Evolutionary conservation across 2,797 vertebrate species (phyloP).

Genomic region (Scyliorhinus canicula): DNA sequence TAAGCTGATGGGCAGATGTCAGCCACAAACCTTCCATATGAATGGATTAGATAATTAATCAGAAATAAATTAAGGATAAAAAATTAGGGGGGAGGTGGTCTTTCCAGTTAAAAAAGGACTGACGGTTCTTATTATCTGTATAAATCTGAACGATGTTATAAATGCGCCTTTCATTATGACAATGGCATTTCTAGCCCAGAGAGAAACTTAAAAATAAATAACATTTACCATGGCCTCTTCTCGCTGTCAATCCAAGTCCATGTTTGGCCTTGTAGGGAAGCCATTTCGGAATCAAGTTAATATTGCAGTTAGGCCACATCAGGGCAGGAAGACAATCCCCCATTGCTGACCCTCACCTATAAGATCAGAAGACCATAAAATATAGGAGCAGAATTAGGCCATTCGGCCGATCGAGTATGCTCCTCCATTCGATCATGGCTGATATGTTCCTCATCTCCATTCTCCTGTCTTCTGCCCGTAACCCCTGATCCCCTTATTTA

Average conservation of each 20-base stretch:
- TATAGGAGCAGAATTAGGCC: no score
- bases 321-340: not conserved
- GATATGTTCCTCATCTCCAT: no score
- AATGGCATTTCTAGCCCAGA: not conserved
- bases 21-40: no score
- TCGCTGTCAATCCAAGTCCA: not conserved
- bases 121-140: not conserved
- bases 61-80: no score
- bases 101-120: not conserved
- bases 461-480: no score
- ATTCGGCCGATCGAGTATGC: no score
- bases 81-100: no score
- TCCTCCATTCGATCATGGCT: no score
- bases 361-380: no score
- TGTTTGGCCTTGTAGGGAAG: not conserved
- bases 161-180: not conserved
- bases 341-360: not conserved
- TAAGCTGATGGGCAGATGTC: no score
- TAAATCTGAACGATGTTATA: not conserved
- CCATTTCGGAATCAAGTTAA: not conserved
- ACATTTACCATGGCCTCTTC: not conserved
- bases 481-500: no score
- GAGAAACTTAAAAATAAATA: not conserved
- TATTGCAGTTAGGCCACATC: not conserved
- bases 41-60: no score